Base-by-base conservation (phyloP, 2,888 invertebrate species). In the Drosophila lacicola region DNA sequence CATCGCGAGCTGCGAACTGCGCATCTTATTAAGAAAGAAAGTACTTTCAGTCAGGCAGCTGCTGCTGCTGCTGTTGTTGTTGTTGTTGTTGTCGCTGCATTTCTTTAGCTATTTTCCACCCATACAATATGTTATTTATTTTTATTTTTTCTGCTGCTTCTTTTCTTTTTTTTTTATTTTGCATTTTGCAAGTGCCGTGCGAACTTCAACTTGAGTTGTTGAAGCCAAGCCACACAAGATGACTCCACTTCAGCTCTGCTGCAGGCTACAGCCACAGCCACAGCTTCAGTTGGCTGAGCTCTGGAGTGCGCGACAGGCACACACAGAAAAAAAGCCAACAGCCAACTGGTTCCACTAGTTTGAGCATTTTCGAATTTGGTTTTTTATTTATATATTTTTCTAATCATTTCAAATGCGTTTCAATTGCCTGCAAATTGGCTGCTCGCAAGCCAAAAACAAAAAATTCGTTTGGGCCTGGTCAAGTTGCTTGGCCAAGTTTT, bases 21-120 rank as follows among this genome's bases (percentile, higher is more conserved):
- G 83, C 83, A 83, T 83, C 83, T 87, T 83, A 87, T 83, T 83
- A 83, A 83, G 83, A 83, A 87, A 88, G 87, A 86, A 88, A 86
- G 85, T 88, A 86, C 87, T 88, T 86, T 88, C 82, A 69, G 82
- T 86, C 87, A 82, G 78, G 67, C 84, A 82, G 67, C 66, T 70
- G 84, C 65, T 63, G 78, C 6, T 55, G 46, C 33, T 34, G 36
- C 3, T 34, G 56, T 9, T 50, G 50, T 53, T 54, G 72, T 47
- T 65, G 56, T 47, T 34, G 51, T 53, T 62, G 73, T 45, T 60
- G 66, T 44, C 65, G 65, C 56, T 65, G 78, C 74, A 73, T 78
- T 68, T 74, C 65, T 71, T 55, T 68, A 41, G 58, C 62, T 51
- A 56, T 73, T 74, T 74, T 80, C 68, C 73, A 72, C 73, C 78